Conservation (phyloP, 2,797 vertebrate genomes). For the Florisuga fusca region DNA sequence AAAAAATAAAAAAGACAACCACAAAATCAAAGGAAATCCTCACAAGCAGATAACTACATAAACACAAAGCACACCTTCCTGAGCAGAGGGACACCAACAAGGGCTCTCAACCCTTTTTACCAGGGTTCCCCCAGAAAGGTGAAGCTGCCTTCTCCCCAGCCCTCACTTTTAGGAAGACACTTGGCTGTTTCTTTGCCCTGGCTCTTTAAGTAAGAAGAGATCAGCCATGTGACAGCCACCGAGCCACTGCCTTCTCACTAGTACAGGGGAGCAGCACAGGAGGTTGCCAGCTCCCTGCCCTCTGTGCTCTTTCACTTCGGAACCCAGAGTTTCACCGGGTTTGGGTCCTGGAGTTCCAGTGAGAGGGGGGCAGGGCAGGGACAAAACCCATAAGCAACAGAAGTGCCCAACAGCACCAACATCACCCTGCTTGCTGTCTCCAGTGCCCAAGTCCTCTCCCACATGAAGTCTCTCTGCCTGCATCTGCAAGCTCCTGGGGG, state of each 20-base stretch:
- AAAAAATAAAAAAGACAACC: too few relatives aligned
- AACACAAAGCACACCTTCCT: not conserved
- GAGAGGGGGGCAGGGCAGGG: not conserved
- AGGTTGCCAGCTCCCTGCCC: not conserved
- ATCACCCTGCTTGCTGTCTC: not conserved
- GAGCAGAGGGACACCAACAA: not conserved
- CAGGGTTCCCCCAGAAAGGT: not conserved
- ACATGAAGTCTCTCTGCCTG: not conserved
- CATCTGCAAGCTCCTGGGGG: not conserved
- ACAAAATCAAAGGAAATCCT: not conserved
- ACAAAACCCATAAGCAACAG: not conserved
- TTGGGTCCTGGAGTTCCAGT: not conserved
- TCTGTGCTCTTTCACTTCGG: not conserved
- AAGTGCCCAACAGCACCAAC: not conserved
- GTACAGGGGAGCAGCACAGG: not conserved
- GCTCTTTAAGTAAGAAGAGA: not conserved
- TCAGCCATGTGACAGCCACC: fast-evolving
- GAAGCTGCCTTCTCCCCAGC: not conserved
- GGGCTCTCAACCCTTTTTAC: not conserved
- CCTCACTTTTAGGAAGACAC: not conserved
- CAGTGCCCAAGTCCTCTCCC: not conserved
- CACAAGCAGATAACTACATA: not conserved
- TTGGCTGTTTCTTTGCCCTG: not conserved
- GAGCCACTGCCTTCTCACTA: not conserved
- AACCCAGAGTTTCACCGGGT: fast-evolving